Percentiles rank a stretch among this genome's conserved stretches.
Conservation (phyloP, 2,888 invertebrate species). For the Euclidia mi region DNA sequence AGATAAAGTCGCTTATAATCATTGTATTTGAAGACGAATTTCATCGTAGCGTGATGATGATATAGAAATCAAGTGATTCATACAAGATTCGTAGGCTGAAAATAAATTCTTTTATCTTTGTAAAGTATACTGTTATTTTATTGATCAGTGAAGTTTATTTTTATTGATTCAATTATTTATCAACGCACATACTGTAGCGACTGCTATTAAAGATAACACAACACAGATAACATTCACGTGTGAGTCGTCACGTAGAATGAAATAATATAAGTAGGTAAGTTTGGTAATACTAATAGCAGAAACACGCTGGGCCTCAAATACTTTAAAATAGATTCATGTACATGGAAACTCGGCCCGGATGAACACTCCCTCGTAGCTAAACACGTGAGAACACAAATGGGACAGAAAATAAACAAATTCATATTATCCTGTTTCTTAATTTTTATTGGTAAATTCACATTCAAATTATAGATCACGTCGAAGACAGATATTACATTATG, state of each 20-base stretch:
- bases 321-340: not conserved
- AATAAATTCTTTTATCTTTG: no score
- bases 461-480: constrained; percentile 89
- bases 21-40: no score
- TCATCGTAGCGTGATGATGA: no score
- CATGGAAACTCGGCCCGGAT: no score
- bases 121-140: no score
- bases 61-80: no score
- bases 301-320: no score
- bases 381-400: not conserved
- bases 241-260: not conserved
- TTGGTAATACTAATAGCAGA: not conserved
- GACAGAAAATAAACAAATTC: constrained; percentile 6
- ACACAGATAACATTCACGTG: constrained; percentile 10
- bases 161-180: not conserved
- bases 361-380: not conserved
- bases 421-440: constrained; percentile 75
- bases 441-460: constrained; percentile 90
- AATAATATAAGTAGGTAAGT: not conserved
- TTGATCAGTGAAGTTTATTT: no score
- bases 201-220: not conserved
- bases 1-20: no score
- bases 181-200: not conserved
- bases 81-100: no score
- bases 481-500: constrained; percentile 85